Evolutionary conservation across 2,113 vertebrate genomes (phyloP).

Genomic region (Solea solea): DNA sequence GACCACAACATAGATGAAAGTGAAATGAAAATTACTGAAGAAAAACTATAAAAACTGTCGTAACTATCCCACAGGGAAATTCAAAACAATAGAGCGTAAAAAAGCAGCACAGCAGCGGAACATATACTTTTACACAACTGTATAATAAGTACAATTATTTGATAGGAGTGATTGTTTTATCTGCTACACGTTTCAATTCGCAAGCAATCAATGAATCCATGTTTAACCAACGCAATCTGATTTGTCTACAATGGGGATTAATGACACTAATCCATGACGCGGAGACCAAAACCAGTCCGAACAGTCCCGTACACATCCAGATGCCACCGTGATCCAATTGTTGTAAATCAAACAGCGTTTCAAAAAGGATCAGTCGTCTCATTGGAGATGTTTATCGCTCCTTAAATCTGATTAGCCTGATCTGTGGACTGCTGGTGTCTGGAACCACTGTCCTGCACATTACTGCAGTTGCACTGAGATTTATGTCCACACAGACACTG

Average conservation of each 20-base stretch:
- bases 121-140: not conserved
- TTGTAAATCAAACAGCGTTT: constrained; percentile 65
- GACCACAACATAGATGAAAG: not conserved
- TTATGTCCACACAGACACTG: not conserved
- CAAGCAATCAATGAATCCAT: constrained; percentile 24
- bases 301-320: constrained; percentile 56
- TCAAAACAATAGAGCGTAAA: not conserved
- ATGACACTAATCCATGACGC: constrained; percentile 37
- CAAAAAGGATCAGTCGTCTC: constrained; percentile 68
- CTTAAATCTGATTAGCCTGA: constrained; percentile 77
- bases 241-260: constrained; percentile 42
- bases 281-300: constrained; percentile 54
- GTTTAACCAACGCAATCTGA: constrained; percentile 17
- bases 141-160: not conserved
- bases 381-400: constrained; percentile 74
- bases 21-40: not conserved
- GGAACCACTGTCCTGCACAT: constrained; percentile 38
- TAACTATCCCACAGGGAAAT: not conserved
- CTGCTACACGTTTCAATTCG: not conserved
- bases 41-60: too few relatives aligned
- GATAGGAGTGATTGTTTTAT: not conserved
- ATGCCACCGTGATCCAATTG: constrained; percentile 76
- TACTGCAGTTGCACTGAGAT: constrained; percentile 32
- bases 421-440: constrained; percentile 57
- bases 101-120: not conserved